These are phyloP conservation scores for Tetraneura akinire DNA, from an alignment of 1,140 invertebrate species.

Conservation along the genomic window DNA sequence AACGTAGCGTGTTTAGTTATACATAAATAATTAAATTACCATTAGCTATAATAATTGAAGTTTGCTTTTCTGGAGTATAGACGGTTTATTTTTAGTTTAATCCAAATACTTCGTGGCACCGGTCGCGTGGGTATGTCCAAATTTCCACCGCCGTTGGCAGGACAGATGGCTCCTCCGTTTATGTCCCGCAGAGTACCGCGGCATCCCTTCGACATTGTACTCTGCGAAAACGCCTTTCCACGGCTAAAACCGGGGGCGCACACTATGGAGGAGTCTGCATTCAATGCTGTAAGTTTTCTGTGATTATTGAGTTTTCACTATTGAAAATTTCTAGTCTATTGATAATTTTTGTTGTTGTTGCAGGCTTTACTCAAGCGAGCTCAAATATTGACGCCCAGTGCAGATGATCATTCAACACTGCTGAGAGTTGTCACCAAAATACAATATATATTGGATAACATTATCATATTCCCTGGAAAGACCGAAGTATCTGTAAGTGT, in stretches of 20 bases:
- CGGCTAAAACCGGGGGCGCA: conserved; percentile 80
- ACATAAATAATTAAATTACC: too few species aligned
- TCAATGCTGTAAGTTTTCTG: conserved; percentile 40
- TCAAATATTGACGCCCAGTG: conserved; percentile 83
- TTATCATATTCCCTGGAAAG: conserved; percentile 87
- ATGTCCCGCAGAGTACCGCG: conserved; percentile 57
- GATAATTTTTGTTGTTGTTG: conserved; percentile 67
- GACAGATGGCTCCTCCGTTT: conserved; percentile 71
- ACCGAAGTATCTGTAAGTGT: conserved; percentile 94
- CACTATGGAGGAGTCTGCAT: conserved; percentile 57
- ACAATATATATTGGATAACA: conserved; percentile 87
- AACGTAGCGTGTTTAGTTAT: too few species aligned
- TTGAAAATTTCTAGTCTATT: too few species aligned
- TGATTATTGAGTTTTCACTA: too few species aligned
- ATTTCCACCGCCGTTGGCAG: conserved; percentile 61
- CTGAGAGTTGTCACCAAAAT: conserved; percentile 91
- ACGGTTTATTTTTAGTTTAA: too few species aligned
- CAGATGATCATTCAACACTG: conserved; percentile 86
- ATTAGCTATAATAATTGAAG: too few species aligned
- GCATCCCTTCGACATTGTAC: conserved; percentile 86
- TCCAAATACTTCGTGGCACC: conserved; percentile 73
- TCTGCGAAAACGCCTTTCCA: conserved; percentile 86
- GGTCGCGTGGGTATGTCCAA: conserved; percentile 57
- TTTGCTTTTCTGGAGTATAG: too few species aligned
- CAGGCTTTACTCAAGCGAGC: conserved; percentile 88